Base-by-base conservation (phyloP, 2,888 invertebrate species). In the Nomada goodeniana region DNA sequence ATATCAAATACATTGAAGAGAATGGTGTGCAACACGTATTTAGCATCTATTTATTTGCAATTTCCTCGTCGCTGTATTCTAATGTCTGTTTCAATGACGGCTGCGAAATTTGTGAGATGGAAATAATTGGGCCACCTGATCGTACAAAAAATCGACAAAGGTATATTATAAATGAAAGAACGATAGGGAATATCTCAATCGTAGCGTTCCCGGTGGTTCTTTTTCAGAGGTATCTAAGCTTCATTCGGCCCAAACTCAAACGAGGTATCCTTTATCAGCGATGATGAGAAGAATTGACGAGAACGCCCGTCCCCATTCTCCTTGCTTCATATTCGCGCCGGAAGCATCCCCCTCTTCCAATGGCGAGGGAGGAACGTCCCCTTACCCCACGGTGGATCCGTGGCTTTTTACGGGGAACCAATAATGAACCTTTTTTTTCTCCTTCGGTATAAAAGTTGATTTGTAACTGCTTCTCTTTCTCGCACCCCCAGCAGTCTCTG, bases 371-470 rank as follows among this genome's bases (percentile, higher is more conserved):
- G 64, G 65, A 81, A 63, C 75, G 74, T 53, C 60, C 81, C 81
- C 80, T 76, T 75, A 73, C 84, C 67, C 80, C 63, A 61, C 79
- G 78, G 72, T 69, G 73, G 84, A 91, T 90, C 88, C 89, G 86
- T 84, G 80, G 85, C 87, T 90, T 91, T 93, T 93, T 93, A 93
- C 91, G 93, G 92, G 90, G 91, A 92, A 93, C 93, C 92, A 93
- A 93, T 93, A 93, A 93, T 93, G 93, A 93, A 93, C 92, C 91
- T 91, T 92, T 91, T 91, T 91, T 91, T 89, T 89, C 90, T 88
- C 86, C 89, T 89, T 86, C 88, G 89, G 89, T 90, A 91, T 93
- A 92, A 93, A 93, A 93, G 91, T 93, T 93, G 93, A 93, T 93
- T 93, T 92, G 92, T 90, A 92, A 91, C 86, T 88, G 84, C 85